These are phyloP conservation scores for Drosophila biarmipes DNA, from an alignment of 1,140 invertebrate species.

Conservation along the genomic window DNA sequence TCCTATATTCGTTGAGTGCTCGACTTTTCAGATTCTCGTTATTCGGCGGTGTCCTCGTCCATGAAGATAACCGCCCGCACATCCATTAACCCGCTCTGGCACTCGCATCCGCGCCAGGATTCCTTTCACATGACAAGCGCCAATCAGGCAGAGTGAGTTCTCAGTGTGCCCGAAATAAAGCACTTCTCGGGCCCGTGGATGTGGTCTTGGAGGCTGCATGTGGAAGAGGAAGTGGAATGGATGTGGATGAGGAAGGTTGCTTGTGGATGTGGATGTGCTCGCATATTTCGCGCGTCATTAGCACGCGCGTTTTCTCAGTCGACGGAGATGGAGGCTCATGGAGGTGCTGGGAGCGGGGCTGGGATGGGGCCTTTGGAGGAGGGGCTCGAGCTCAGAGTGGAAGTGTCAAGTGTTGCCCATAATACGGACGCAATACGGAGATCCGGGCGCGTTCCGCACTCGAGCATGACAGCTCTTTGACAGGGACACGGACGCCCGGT, in stretches of 20 bases:
- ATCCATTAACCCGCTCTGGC: constrained; percentile 43
- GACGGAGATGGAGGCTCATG: not conserved
- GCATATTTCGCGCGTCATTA: constrained; percentile 84
- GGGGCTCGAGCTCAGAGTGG: constrained; percentile 57
- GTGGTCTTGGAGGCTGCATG: constrained; percentile 10
- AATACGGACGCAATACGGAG: constrained; percentile 59
- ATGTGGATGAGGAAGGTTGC: constrained; percentile 22
- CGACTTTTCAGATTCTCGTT: constrained; percentile 26
- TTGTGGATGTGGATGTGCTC: constrained; percentile 42
- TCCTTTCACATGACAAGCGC: constrained; percentile 47
- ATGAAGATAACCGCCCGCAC: constrained; percentile 33
- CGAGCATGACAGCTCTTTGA: constrained; percentile 76
- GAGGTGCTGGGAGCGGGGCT: accelerated
- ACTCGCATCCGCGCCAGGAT: constrained; percentile 19
- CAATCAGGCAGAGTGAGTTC: constrained; percentile 49
- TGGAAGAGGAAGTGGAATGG: constrained; percentile 3
- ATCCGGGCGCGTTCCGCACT: constrained; percentile 54
- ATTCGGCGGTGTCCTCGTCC: constrained; percentile 36
- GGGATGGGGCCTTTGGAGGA: not conserved
- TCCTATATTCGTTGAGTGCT: constrained; percentile 13
- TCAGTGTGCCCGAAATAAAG: constrained; percentile 67
- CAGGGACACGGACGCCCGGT: constrained; percentile 53
- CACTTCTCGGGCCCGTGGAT: constrained; percentile 40
- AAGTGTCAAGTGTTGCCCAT: constrained; percentile 83
- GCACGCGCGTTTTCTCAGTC: constrained; percentile 51